These are phyloP conservation scores for Uromys caudimaculatus DNA, from an alignment of 2,797 vertebrate genomes.

Conservation along the genomic window DNA sequence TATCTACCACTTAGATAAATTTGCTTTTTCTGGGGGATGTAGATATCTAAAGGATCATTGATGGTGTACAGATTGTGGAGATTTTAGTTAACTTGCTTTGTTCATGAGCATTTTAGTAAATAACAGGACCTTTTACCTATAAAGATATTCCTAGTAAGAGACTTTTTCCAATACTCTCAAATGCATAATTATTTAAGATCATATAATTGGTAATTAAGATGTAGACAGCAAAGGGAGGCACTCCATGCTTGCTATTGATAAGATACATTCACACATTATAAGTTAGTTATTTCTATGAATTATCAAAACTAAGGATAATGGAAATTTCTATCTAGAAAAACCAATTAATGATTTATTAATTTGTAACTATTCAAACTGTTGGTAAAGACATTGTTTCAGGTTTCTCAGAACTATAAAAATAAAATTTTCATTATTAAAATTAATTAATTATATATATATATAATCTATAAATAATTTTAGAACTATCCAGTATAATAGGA, in stretches of 20 bases:
- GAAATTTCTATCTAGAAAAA: not conserved
- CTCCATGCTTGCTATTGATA: not conserved
- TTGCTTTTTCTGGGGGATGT: not conserved
- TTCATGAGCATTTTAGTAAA: not conserved
- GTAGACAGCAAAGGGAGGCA: not conserved
- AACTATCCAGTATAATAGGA: not conserved
- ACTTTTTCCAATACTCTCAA: not conserved
- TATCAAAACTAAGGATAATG: not conserved
- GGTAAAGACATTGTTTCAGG: not conserved
- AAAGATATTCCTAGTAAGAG: not conserved
- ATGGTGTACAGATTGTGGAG: not conserved
- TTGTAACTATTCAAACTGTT: not conserved
- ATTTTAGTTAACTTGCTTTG: not conserved
- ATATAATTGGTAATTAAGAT: not conserved
- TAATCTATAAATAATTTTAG: not conserved
- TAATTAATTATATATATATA: not conserved
- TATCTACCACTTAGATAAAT: not conserved
- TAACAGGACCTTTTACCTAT: not conserved
- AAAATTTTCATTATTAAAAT: not conserved
- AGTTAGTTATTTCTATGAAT: not conserved
- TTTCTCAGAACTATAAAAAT: not conserved
- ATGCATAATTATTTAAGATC: not conserved
- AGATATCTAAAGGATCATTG: not conserved
- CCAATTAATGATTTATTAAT: not conserved
- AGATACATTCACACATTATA: not conserved